Evolutionary conservation across 2,888 invertebrate species (phyloP), one percentile per base, ranked within the genome.

Genomic region (Eueremaeus valkanovi): DNA sequence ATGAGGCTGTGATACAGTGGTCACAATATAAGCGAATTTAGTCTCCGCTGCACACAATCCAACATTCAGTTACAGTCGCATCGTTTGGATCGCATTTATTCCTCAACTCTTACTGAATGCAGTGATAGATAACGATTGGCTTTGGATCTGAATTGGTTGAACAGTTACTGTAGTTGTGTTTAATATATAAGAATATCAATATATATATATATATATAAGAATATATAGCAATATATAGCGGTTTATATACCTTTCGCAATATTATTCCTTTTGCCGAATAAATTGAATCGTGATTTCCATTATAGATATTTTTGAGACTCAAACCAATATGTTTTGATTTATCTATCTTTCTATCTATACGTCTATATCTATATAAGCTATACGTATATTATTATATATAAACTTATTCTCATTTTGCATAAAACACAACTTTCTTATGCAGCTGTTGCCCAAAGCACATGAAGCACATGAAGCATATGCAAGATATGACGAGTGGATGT

Each of bases 261-360:
- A 33, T 63, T 63, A 3, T 33, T 33, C 36, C 21, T 18, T 31
- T 33, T 33, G n/a, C 9, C 18, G 63, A 63, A 63, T 63, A 63
- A 63, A 63, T 63, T 63, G 31, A 63, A 63, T 31, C 63, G 63
- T 63, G 63, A 63, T 63, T 63, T 63, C 63, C 63, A 63, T 63
- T 31, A 63, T 63, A 63, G 63, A 63, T 63, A 63, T 63, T 63
- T 63, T 63, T 63, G 63, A 63, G 63, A 63, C 36, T 58, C 13
- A 63, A 63, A 63, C 63, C 63, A 63, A 63, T 63, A 63, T 63
- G 33, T 63, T 58, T 58, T 58, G 58, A 58, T 58, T 27, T 58
- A 58, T 58, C 58, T 58, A 58, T 58, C 58, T 58, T 29, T 58
- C 18, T 58, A 58, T 58, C 27, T 21, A 58, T 49, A 49, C 21